Evolutionary conservation across 2,113 vertebrate species (phyloP).

Genomic region (Ameiurus melas): DNA sequence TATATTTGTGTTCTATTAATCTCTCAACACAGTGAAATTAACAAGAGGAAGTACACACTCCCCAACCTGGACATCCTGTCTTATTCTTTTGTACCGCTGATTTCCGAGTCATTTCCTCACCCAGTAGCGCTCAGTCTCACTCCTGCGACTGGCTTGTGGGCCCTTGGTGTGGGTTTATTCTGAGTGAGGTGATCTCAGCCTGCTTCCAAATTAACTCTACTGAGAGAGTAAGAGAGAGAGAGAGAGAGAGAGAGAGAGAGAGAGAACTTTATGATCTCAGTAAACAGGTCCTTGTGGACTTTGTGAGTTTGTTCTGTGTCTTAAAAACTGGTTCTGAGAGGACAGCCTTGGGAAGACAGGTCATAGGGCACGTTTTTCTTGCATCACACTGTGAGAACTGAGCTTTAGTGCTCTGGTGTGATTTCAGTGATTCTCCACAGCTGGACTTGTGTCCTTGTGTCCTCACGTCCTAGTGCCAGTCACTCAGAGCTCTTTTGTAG

Average conservation of each 20-base stretch:
- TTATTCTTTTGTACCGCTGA: background rate
- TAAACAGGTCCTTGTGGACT: background rate
- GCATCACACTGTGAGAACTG: slow-evolving; percentile 2
- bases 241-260: background rate
- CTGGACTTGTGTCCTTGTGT: background rate
- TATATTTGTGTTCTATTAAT: background rate
- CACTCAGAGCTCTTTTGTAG: slow-evolving; percentile 2
- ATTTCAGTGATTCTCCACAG: slow-evolving; percentile 32
- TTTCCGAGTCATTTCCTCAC: background rate
- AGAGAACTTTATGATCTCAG: background rate
- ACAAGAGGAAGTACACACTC: background rate
- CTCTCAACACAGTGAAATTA: background rate
- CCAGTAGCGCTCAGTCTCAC: background rate
- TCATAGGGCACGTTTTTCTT: background rate
- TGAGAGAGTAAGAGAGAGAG: background rate
- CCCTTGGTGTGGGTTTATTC: background rate
- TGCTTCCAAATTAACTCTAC: background rate
- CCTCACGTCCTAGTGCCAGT: background rate
- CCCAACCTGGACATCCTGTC: background rate
- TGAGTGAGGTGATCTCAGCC: background rate
- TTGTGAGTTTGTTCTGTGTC: background rate
- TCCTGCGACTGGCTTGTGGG: background rate
- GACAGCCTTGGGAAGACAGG: background rate
- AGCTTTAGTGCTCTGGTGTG: background rate
- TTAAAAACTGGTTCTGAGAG: background rate